Conservation (phyloP, 1,140 invertebrate genomes). For the Caenorhabditis elegans region WBcel235 BX284605.5:18659001-18659500, state of each 20-base stretch:
- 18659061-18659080: neutral
- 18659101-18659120: neutral
- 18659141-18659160: neutral
- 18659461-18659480: neutral
- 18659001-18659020: neutral
- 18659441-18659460: too few relatives aligned
- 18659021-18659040: slow-evolving; percentile 1
- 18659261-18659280: neutral
- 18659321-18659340: neutral
- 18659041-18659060: neutral
- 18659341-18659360: neutral
- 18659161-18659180: neutral
- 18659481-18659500: neutral
- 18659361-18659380: neutral
- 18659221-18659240: neutral
- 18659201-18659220: neutral
- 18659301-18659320: too few relatives aligned
- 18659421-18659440: neutral
- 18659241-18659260: neutral
- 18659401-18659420: neutral
- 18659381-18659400: neutral
- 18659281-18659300: neutral
- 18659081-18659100: neutral
- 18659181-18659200: neutral
- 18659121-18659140: too few relatives aligned